Percentiles rank a stretch among this genome's conserved stretches.
These are phyloP conservation scores for Digitonthophagus gazella DNA, from an alignment of 2,888 invertebrate species.

Conservation along the genomic window DNA sequence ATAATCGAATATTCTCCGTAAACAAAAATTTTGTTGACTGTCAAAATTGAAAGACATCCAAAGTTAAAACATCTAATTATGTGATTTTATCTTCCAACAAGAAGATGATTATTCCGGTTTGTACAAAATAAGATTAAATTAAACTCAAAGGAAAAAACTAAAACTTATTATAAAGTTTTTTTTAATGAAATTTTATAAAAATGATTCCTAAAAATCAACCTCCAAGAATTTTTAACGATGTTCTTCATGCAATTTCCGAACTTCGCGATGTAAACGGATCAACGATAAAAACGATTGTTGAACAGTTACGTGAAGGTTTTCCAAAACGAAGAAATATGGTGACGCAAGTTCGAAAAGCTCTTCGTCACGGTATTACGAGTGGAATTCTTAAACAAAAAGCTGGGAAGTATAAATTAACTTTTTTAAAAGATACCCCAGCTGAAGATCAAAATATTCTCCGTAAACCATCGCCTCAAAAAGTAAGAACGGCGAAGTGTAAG, in stretches of 20 bases:
- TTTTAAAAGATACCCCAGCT: no score
- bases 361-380: conserved; percentile 30
- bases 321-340: conserved; percentile 31
- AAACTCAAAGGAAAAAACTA: conserved; percentile 21
- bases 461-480: background rate
- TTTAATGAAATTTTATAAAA: background rate
- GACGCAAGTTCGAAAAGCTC: conserved; percentile 28
- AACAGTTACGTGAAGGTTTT: no score
- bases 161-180: conserved; percentile 16
- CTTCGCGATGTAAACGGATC: conserved; percentile 30
- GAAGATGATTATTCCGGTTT: background rate
- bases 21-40: background rate
- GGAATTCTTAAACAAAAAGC: conserved; percentile 30
- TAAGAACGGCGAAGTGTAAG: background rate
- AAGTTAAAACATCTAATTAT: background rate
- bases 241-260: conserved; percentile 32
- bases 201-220: conserved; percentile 15
- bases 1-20: background rate
- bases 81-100: background rate
- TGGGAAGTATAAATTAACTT: conserved; percentile 26
- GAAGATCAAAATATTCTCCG: no score
- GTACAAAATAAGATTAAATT: background rate
- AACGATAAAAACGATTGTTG: conserved; percentile 27
- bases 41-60: background rate
- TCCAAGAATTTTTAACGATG: conserved; percentile 29